phyloP scores from a whole-genome alignment of 2,113 vertebrate species.

The Oenanthe oenanthe region DNA sequence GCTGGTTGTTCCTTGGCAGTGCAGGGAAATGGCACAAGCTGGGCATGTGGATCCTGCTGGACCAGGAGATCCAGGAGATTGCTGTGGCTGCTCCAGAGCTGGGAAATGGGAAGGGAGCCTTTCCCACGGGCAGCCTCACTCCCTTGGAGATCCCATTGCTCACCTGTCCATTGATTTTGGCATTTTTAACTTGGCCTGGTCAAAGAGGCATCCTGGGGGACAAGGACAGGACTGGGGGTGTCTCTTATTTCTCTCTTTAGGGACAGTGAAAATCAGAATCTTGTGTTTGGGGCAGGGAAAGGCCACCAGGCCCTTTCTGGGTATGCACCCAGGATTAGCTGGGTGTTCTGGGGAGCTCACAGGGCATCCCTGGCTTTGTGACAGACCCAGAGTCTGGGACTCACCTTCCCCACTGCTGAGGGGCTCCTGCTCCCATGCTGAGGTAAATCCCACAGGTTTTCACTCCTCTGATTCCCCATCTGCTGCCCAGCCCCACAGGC shows the following conservation, averaged over 20 bases:
- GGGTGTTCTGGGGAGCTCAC: neutral
- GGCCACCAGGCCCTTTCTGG: neutral
- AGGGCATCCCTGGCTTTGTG: neutral
- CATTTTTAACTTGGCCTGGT: neutral
- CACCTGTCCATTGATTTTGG: neutral
- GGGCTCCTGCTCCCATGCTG: neutral
- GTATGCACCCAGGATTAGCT: rapidly evolving
- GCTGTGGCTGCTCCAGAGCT: neutral
- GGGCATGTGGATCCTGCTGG: neutral
- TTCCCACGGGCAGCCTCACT: neutral
- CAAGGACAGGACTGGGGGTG: neutral
- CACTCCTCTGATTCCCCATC: rapidly evolving
- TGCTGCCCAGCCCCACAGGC: neutral
- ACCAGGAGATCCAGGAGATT: neutral
- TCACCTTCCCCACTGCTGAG: neutral
- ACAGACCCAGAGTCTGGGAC: neutral
- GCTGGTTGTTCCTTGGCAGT: neutral
- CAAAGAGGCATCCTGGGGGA: neutral
- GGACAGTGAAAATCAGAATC: neutral
- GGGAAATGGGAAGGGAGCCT: neutral
- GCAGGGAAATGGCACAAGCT: neutral
- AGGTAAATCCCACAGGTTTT: neutral
- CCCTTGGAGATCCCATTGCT: neutral
- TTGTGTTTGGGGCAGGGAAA: neutral
- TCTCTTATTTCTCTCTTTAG: neutral